phyloP scores from a whole-genome alignment of 1,140 invertebrate genomes.

The honey bee (Apis mellifera) region DNA sequence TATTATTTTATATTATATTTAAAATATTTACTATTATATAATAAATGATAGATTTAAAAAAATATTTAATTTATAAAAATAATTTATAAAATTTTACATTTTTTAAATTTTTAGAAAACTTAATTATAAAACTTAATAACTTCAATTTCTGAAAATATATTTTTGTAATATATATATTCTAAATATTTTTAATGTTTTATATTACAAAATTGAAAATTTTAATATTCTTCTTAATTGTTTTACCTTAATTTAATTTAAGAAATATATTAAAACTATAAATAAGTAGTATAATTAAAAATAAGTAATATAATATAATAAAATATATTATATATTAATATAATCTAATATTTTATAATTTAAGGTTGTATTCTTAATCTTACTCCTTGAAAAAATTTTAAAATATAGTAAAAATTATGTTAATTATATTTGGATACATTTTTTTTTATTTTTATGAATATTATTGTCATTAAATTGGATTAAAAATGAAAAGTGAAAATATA shows the following conservation, averaged over 20 bases:
- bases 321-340: too few relatives aligned
- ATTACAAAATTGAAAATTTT: background rate
- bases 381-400: background rate
- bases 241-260: background rate
- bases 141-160: background rate
- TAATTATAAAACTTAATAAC: background rate
- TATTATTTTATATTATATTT: background rate
- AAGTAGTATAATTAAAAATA: background rate
- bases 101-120: background rate
- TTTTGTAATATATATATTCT: background rate
- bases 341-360: background rate
- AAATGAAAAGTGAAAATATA: background rate
- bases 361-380: background rate
- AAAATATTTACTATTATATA: background rate
- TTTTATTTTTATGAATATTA: background rate
- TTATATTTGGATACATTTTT: background rate
- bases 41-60: background rate
- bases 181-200: background rate
- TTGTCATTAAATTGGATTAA: background rate
- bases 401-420: background rate
- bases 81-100: background rate
- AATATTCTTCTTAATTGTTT: background rate
- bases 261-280: background rate
- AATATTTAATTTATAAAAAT: background rate
- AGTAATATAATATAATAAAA: too few relatives aligned